Evolutionary conservation across 2,797 vertebrate species (phyloP), one percentile per base, ranked within the genome.

Genomic region (Denticeps clupeoides): DNA sequence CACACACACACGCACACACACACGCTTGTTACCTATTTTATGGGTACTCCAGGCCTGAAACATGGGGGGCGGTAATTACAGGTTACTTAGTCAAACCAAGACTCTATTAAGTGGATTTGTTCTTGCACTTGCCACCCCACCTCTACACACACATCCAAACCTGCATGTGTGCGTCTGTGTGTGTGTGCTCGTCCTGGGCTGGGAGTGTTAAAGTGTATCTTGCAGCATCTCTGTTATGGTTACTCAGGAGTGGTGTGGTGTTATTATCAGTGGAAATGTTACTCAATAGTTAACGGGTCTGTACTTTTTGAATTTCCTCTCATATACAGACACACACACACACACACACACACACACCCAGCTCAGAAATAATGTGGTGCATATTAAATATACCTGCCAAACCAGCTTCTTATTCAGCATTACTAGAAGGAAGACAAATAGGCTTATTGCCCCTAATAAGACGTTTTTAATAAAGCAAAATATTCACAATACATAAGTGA

Each of bases 221-320:
- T 29, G 15, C 29, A 43, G 19, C 25, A 44, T 55, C 23, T 29
- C 28, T 15, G 5, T 35, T 15, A 22, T 10, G 19, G 26, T 16
- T 47, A 29, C 18, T n/a, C 32, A 19, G 41, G 26, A 42, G 32
- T 13, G 16, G 31, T 32, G 32, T 38, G 41, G 31, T 25, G 19
- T n/a, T 18, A 47, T 11, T 41, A 11, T 65, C 55, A 10, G 12
- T 40, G 38, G 45, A 64, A 55, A 18, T 24, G 22, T 65, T 55
- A 63, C 59, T 64, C 68, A 63, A 1, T 22, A 37, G 33, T 15
- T 10, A 11, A 19, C 18, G 15, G 33, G 33, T 37, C 33, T 18
- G 18, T 37, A 1, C 16, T 37, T 10, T 3, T 15, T 31, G n/a
- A n/a, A n/a, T n/a, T n/a, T n/a, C n/a, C n/a, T n/a, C n/a, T n/a